Evolutionary conservation across 2,888 invertebrate species (phyloP).

Genomic region (Lycophotia porphyrea): DNA sequence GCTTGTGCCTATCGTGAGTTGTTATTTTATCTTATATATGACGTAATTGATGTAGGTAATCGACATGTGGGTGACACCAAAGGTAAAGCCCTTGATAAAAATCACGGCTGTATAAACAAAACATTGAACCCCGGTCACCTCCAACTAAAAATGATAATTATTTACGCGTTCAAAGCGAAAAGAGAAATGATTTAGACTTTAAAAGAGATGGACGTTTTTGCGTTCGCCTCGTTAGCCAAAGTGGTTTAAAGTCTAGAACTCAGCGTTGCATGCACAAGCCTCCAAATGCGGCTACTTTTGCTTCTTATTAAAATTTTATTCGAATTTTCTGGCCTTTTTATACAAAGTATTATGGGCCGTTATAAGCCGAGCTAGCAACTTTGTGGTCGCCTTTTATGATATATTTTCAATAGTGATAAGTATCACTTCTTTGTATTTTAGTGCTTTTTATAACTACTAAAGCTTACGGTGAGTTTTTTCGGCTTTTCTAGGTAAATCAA

Average conservation of each 20-base stretch:
- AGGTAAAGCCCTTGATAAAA: not conserved
- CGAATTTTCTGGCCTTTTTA: conserved; percentile 41
- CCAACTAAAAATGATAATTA: conserved; percentile 29
- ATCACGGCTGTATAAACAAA: not conserved
- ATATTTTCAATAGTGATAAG: conserved; percentile 44
- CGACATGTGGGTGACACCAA: not conserved
- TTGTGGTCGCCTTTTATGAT: conserved; percentile 41
- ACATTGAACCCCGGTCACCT: not conserved
- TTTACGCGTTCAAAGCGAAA: conserved; percentile 29
- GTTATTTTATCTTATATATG: not conserved
- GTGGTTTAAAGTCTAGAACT: conserved; percentile 58
- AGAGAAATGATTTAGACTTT: conserved; percentile 44
- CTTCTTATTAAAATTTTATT: conserved; percentile 60
- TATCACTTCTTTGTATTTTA: conserved; percentile 33
- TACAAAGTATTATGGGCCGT: conserved; percentile 39
- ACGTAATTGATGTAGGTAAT: not conserved
- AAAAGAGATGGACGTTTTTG: conserved; percentile 49
- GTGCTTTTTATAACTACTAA: conserved; percentile 37
- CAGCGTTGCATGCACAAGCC: conserved; percentile 58
- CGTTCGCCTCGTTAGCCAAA: conserved; percentile 56
- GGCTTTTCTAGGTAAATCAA: conserved; percentile 11
- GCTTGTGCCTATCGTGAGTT: no score
- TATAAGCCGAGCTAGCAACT: conserved; percentile 38
- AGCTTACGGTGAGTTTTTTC: conserved; percentile 19
- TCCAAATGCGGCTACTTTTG: conserved; percentile 56